phyloP scores from a whole-genome alignment of 2,113 vertebrate genomes.

The Pelmatolapia mariae region DNA sequence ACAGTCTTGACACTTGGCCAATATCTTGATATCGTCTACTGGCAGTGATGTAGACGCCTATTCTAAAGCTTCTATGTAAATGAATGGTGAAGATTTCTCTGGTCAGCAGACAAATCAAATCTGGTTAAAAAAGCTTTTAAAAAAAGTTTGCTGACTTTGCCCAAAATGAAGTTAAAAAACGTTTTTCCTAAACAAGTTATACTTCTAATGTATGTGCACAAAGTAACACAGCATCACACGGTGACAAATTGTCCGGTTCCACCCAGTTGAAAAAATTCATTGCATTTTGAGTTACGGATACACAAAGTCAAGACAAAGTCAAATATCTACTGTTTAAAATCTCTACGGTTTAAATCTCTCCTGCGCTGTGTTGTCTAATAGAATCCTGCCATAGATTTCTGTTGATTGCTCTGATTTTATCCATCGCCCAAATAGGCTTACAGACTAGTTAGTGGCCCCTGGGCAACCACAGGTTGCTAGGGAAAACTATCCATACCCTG shows the following conservation, averaged over 20 bases:
- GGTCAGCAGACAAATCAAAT: not conserved
- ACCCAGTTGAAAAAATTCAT: not conserved
- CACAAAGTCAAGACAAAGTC: not conserved
- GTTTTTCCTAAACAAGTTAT: not conserved
- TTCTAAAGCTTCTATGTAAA: not conserved
- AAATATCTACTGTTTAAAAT: not conserved
- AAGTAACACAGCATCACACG: fast-evolving
- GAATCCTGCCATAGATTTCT: not conserved
- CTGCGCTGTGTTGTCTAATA: not conserved
- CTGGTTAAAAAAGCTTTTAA: not conserved
- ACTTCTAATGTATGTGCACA: not conserved
- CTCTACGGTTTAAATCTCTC: not conserved
- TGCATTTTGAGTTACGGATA: not conserved
- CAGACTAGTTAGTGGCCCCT: not conserved
- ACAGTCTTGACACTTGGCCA: not conserved
- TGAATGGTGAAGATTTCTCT: not conserved
- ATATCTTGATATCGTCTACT: not conserved
- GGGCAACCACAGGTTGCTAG: not conserved
- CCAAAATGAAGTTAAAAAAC: not conserved
- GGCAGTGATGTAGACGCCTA: not conserved
- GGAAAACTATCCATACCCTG: not conserved
- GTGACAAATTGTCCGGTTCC: not conserved
- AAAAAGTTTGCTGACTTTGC: not conserved
- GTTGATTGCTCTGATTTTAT: not conserved
- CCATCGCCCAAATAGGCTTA: not conserved